Evolutionary conservation across 1,140 invertebrate genomes (phyloP).

Genomic region (Drosophila nebulosa): DNA sequence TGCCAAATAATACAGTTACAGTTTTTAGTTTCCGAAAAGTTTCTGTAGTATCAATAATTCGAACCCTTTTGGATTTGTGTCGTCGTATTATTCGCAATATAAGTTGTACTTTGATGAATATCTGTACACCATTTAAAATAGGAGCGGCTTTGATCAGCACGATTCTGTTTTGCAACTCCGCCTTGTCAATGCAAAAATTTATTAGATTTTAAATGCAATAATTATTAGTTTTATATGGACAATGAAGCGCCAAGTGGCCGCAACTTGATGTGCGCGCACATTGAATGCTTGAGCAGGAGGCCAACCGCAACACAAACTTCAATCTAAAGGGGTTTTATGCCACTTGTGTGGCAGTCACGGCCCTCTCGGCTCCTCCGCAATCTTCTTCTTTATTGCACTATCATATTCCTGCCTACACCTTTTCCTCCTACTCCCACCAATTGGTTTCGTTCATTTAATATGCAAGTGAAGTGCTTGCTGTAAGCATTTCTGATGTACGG

Average conservation of each 20-base stretch:
- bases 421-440: background rate
- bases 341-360: slow-evolving; percentile 43
- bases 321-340: slow-evolving; percentile 11
- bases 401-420: background rate
- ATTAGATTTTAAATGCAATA: slow-evolving; percentile 80
- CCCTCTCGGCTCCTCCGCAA: background rate
- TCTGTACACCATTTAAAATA: slow-evolving; percentile 58
- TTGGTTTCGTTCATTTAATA: slow-evolving; percentile 46
- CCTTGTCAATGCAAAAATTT: slow-evolving; percentile 74
- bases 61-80: background rate
- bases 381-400: background rate
- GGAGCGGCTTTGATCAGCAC: slow-evolving; percentile 47
- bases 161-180: slow-evolving; percentile 45
- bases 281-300: slow-evolving; percentile 58
- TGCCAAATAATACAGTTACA: no score
- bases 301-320: slow-evolving; percentile 10
- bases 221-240: slow-evolving; percentile 79
- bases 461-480: slow-evolving; percentile 26
- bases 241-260: slow-evolving; percentile 64
- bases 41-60: background rate
- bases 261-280: slow-evolving; percentile 26
- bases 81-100: background rate
- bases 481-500: slow-evolving; percentile 19
- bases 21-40: no score
- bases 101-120: slow-evolving; percentile 27